These are phyloP conservation scores for Netta rufina DNA, from an alignment of 2,797 vertebrate species.

Conservation along the genomic window DNA sequence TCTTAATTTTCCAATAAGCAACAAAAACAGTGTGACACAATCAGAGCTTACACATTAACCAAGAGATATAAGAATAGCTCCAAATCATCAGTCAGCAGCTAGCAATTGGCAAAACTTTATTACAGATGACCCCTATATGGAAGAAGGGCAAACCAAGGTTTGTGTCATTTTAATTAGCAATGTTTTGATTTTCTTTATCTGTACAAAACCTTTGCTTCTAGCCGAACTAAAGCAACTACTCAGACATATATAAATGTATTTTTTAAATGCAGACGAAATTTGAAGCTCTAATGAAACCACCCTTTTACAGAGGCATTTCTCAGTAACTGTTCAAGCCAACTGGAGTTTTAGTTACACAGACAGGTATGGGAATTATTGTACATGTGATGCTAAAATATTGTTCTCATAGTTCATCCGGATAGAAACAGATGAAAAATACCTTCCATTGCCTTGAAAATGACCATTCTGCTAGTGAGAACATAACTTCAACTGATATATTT, in stretches of 20 bases:
- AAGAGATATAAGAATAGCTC: neutral
- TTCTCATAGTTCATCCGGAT: neutral
- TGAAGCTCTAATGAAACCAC: neutral
- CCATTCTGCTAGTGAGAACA: neutral
- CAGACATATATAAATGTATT: too few relatives aligned
- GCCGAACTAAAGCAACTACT: neutral
- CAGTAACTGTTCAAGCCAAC: neutral
- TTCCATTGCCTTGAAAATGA: neutral
- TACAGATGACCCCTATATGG: neutral
- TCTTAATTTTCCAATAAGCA: neutral
- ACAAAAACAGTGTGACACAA: neutral
- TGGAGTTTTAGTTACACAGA: neutral
- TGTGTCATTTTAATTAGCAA: slow-evolving; percentile 13
- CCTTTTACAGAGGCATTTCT: neutral
- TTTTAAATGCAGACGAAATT: neutral
- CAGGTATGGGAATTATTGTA: neutral
- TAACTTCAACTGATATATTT: neutral
- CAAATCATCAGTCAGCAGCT: slow-evolving; percentile 29
- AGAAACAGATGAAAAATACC: neutral
- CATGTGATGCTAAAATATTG: neutral
- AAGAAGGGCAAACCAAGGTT: neutral
- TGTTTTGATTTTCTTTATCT: neutral
- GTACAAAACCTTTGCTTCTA: neutral
- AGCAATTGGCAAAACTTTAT: neutral
- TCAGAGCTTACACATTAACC: neutral